A percentile compares a stretch with the other conserved stretches of the same genome.
These are phyloP conservation scores for Pachycephus smyrnensis DNA, from an alignment of 2,888 invertebrate species.

Conservation along the genomic window DNA sequence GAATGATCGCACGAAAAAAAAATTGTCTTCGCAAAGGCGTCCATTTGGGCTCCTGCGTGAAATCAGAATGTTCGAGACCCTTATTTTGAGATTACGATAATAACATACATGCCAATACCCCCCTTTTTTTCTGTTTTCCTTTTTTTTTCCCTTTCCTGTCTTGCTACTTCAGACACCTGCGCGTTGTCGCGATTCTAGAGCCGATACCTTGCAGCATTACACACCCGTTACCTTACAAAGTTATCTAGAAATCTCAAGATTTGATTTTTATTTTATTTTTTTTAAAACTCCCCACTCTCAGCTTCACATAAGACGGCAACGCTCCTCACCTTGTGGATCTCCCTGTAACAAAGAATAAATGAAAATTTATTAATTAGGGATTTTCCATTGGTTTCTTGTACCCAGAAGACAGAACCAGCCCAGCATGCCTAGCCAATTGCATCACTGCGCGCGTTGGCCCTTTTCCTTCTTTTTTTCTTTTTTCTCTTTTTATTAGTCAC, in stretches of 20 bases:
- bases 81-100: conserved; percentile 1
- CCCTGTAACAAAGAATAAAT: conserved; percentile 60
- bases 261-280: conserved; percentile 33
- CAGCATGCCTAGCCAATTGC: conserved; percentile 17
- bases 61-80: background rate
- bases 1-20: background rate
- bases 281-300: conserved; percentile 17
- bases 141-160: background rate
- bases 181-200: background rate
- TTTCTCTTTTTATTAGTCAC: conserved; percentile 14
- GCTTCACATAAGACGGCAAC: conserved; percentile 72
- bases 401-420: conserved; percentile 1
- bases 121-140: background rate
- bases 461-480: background rate
- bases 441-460: background rate
- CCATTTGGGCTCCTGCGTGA: background rate
- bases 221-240: conserved; percentile 3
- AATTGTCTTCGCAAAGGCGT: too few species aligned
- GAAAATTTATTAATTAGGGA: conserved; percentile 10
- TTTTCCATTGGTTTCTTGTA: background rate
- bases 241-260: background rate
- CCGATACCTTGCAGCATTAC: background rate
- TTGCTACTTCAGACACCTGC: background rate
- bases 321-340: conserved; percentile 69
- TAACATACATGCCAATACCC: conserved; percentile 1